Conservation (phyloP, 2,797 vertebrate species). For the Phataginus tricuspis region DNA sequence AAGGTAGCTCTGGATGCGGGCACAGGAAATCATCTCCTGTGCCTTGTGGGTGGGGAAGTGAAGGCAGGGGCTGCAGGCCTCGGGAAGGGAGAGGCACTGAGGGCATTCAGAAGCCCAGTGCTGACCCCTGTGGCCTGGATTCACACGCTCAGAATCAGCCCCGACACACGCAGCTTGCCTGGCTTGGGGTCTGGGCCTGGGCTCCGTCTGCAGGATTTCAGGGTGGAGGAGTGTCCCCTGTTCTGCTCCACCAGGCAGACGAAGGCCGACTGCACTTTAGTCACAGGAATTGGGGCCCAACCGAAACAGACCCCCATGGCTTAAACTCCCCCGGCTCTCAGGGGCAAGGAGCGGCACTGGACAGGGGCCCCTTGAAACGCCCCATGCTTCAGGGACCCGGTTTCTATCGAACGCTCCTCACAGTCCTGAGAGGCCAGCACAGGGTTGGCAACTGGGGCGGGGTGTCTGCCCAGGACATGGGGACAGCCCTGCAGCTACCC, state of each 20-base stretch:
- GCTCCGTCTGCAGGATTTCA: neutral
- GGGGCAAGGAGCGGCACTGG: accelerated
- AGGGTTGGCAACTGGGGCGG: neutral
- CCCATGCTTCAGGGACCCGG: neutral
- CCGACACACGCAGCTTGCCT: neutral
- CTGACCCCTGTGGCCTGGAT: neutral
- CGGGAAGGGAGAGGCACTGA: neutral
- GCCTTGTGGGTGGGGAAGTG: neutral
- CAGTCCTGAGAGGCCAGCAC: neutral
- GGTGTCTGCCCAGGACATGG: neutral
- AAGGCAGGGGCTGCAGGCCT: neutral
- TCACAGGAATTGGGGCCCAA: neutral
- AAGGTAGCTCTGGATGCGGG: neutral
- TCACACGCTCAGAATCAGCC: neutral
- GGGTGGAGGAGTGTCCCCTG: neutral
- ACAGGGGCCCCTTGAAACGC: neutral
- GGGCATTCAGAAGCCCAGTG: neutral
- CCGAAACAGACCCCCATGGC: too few relatives aligned
- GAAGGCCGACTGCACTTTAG: neutral
- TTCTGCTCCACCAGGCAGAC: neutral
- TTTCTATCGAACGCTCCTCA: neutral
- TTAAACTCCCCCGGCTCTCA: too few relatives aligned
- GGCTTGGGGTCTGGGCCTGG: neutral
- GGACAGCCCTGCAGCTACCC: too few relatives aligned
- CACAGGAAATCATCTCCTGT: neutral